Conservation (phyloP, 2,797 vertebrate species). For the Crocidura indochinensis region DNA sequence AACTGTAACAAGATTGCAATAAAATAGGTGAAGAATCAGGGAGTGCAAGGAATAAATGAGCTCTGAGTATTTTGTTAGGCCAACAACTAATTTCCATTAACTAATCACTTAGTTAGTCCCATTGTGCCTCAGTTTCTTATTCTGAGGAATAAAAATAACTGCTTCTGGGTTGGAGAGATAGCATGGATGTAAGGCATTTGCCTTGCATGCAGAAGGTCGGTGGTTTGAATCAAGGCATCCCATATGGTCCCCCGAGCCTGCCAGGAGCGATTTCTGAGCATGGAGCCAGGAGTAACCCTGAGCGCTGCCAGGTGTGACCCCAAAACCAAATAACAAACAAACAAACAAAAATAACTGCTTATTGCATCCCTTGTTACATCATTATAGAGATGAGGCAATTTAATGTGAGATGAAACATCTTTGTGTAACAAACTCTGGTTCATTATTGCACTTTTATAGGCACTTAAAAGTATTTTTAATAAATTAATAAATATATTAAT, state of each 20-base stretch:
- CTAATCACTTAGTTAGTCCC: constrained; percentile 65
- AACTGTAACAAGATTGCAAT: constrained; percentile 12
- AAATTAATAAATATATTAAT: too few species aligned
- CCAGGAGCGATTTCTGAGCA: too few species aligned
- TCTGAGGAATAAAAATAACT: constrained; percentile 51
- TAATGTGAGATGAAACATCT: constrained; percentile 64
- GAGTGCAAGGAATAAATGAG: not conserved
- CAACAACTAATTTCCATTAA: not conserved
- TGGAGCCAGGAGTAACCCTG: too few species aligned
- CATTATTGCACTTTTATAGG: constrained; percentile 66
- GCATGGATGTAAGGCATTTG: too few species aligned
- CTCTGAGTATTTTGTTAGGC: not conserved
- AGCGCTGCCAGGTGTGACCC: too few species aligned
- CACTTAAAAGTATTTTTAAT: constrained; percentile 68
- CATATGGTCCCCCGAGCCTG: too few species aligned
- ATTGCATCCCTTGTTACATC: not conserved
- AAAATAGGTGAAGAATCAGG: not conserved
- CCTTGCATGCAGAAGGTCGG: too few species aligned
- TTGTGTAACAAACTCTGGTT: constrained; percentile 33
- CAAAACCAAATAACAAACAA: too few species aligned
- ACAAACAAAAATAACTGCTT: constrained; percentile 26
- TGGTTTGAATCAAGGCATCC: too few species aligned
- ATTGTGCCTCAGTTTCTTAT: constrained; percentile 71
- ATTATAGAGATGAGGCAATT: constrained; percentile 66
- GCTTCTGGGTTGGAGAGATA: not conserved